Base-by-base conservation (phyloP, 2,797 vertebrate species). In the Darevskia nairensis region DNA sequence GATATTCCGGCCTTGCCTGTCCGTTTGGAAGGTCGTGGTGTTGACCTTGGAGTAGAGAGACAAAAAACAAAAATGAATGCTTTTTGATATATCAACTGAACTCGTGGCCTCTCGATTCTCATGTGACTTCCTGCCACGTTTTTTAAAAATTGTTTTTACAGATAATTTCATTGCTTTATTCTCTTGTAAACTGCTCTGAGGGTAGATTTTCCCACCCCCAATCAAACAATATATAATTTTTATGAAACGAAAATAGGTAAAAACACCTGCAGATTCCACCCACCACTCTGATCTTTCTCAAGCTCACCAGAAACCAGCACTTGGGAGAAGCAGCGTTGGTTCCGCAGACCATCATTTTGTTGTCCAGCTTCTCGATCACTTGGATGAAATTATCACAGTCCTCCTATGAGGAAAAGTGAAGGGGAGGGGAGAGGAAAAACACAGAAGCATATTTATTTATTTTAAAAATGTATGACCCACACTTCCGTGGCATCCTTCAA, bases 331-430 rank as follows among this genome's bases (percentile, higher is more conserved):
- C 97, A 0, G 97, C 97, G 7, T 97, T 97, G 27, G 97, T 98
- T 64, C 97, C 97, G 86, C 98, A 98, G 11, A 96, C 95, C 35
- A 98, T 92, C 84, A 97, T 95, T 17, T 96, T 87, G 92, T 97
- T 94, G 10, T 97, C 97, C n/a, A 98, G 94, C 94, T 96, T 97
- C 94, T 98, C 96, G 89, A 98, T 97, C 91, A 98, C 96, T 8
- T 97, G 97, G 95, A 98, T 97, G 94, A 97, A 98, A 88, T 98
- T 98, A 91, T 98, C 96, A 84, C 98, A 98, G 93, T 97, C 96
- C 82, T 96, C 90, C 97, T 98, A 93, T 39, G 74, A 39, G 85
- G 93, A 9, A 77, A 32, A 4, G 21, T 6, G 25, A 25, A 23
- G 19, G 6, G 4, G 10, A 19, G 15, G 79, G 9, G 8, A 21